These are phyloP conservation scores for Encarsia formosa DNA, from an alignment of 2,888 invertebrate species.

Conservation along the genomic window DNA sequence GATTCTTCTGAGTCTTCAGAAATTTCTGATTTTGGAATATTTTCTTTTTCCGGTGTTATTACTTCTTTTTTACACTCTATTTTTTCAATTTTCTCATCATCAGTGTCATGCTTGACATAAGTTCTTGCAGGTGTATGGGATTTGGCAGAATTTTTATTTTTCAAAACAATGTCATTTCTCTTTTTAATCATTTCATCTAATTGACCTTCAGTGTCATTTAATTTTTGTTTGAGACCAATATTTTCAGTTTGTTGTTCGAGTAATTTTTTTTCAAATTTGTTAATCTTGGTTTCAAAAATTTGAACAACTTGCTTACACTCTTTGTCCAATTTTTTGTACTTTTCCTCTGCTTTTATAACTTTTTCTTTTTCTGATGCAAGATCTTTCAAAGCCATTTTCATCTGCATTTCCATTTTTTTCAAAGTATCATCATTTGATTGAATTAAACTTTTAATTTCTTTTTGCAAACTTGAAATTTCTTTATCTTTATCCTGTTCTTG, in stretches of 20 bases:
- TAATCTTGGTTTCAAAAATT: conserved; percentile 27
- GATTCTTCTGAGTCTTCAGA: too few species aligned
- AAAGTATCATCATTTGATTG: conserved; percentile 24
- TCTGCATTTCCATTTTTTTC: conserved; percentile 35
- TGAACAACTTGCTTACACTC: conserved; percentile 20
- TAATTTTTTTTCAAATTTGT: conserved; percentile 28
- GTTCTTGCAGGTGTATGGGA: conserved; percentile 2
- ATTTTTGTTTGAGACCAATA: conserved; percentile 29
- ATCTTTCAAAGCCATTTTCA: conserved; percentile 35
- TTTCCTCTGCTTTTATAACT: conserved; percentile 22
- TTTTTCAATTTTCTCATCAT: not conserved
- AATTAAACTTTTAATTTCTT: conserved; percentile 37
- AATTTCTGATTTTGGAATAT: not conserved
- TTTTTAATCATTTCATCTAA: conserved; percentile 39
- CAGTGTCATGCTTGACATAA: not conserved
- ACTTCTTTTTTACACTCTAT: not conserved
- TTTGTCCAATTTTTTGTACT: conserved; percentile 24
- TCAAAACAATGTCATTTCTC: conserved; percentile 36
- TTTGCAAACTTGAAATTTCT: conserved; percentile 41
- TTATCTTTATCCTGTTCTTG: conserved; percentile 40
- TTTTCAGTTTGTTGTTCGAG: conserved; percentile 32
- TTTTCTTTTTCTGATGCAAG: conserved; percentile 29
- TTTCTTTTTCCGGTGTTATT: not conserved
- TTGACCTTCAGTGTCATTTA: conserved; percentile 36
- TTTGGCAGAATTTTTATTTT: conserved; percentile 39